A percentile compares a stretch with the other conserved stretches of the same genome.
These are phyloP conservation scores for Agelas oroides DNA, from an alignment of 37 sponge, comb jelly and placozoan species.

Conservation along the genomic window DNA sequence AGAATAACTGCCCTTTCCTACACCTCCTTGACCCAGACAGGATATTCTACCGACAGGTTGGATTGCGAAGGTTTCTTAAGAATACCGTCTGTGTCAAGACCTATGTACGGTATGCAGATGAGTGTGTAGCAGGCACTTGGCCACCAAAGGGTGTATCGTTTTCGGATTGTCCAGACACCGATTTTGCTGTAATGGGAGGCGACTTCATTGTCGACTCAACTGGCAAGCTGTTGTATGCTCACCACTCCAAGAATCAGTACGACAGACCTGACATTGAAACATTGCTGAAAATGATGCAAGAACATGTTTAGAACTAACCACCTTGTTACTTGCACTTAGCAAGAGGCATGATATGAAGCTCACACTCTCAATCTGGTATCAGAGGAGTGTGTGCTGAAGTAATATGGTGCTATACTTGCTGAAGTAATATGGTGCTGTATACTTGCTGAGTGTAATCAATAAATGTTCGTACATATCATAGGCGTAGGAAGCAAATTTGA, in stretches of 20 bases:
- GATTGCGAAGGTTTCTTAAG: constrained; percentile 18
- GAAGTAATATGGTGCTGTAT: no score
- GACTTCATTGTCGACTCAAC: constrained; percentile 57
- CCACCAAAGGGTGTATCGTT: no score
- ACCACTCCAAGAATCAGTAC: constrained; percentile 50
- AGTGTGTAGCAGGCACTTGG: constrained; percentile 16
- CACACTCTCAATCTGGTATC: constrained; percentile 11
- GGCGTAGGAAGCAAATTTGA: no score
- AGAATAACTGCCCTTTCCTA: constrained; percentile 12
- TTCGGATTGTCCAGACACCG: constrained; percentile 51
- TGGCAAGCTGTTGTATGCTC: constrained; percentile 48
- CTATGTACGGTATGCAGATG: constrained; percentile 57
- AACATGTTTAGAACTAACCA: not conserved
- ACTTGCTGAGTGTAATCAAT: no score
- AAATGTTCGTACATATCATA: no score
- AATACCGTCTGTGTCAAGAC: constrained; percentile 29
- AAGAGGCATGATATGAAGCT: constrained; percentile 4
- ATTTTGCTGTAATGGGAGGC: constrained; percentile 69
- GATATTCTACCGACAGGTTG: constrained; percentile 59
- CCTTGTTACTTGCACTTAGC: no score
- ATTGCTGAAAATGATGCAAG: constrained; percentile 18
- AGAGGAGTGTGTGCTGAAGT: constrained; percentile 36
- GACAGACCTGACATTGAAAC: constrained; percentile 63
- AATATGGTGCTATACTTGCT: no score
- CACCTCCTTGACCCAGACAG: constrained; percentile 28